Evolutionary conservation across 2,888 invertebrate genomes (phyloP).

Genomic region (Pomacea canaliculata): DNA sequence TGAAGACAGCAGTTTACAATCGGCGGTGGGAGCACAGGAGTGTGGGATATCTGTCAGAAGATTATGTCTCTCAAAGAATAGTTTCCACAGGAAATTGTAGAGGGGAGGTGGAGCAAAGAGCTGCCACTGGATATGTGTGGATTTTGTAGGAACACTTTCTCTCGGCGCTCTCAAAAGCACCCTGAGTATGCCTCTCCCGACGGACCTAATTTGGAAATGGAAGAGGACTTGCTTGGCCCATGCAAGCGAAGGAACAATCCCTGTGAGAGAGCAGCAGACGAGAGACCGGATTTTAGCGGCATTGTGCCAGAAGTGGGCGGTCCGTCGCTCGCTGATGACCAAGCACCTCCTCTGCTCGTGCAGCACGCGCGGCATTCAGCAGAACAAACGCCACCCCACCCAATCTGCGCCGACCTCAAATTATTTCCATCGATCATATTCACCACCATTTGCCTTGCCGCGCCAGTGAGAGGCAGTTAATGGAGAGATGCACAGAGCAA

Average conservation of each 20-base stretch:
- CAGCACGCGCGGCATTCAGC: slow-evolving; percentile 25
- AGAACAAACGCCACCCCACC: slow-evolving; percentile 5
- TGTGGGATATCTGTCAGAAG: too few species aligned
- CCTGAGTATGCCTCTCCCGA: slow-evolving; percentile 93
- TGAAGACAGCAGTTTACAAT: too few species aligned
- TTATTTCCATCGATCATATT: slow-evolving; percentile 30
- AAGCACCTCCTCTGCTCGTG: neutral
- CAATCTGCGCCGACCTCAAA: slow-evolving; percentile 19
- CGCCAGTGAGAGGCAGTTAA: slow-evolving; percentile 26
- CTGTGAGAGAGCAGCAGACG: slow-evolving; percentile 20
- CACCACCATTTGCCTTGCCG: slow-evolving; percentile 22
- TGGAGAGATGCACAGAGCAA: neutral
- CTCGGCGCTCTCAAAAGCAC: slow-evolving; percentile 73
- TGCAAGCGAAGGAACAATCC: slow-evolving; percentile 2
- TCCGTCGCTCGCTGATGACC: neutral
- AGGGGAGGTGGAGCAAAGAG: too few species aligned
- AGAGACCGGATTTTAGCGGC: slow-evolving; percentile 8
- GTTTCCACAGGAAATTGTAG: too few species aligned
- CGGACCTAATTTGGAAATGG: slow-evolving; percentile 68
- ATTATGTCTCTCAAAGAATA: too few species aligned
- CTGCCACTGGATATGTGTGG: too few species aligned
- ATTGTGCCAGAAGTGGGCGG: slow-evolving; percentile 21
- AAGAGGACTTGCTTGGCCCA: neutral
- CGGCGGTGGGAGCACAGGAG: too few species aligned
- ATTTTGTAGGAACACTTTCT: too few species aligned